These are phyloP conservation scores for Pemphredon lugubris DNA, from an alignment of 2,888 invertebrate species.

Conservation along the genomic window DNA sequence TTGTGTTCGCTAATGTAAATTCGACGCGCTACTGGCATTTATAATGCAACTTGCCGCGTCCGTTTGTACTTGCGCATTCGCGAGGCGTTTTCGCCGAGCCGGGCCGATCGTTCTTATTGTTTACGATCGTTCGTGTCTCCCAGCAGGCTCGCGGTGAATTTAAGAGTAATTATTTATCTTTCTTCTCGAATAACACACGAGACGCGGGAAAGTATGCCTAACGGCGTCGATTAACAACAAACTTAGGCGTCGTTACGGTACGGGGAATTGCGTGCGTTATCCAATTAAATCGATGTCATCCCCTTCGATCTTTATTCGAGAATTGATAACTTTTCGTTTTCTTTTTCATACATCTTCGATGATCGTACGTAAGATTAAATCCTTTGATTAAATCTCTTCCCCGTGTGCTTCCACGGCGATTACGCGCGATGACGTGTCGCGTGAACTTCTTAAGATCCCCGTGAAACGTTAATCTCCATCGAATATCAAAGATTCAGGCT, in stretches of 20 bases:
- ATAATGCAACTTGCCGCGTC: slow-evolving; percentile 35
- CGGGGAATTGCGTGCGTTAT: slow-evolving; percentile 33
- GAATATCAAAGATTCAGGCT: no score
- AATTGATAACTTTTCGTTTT: background rate
- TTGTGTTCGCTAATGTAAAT: slow-evolving; percentile 58
- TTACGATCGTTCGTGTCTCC: slow-evolving; percentile 39
- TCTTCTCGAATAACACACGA: slow-evolving; percentile 15
- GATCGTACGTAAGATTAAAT: no score
- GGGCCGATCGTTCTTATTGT: slow-evolving; percentile 49
- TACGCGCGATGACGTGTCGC: no score
- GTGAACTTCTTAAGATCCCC: no score
- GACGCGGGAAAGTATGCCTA: slow-evolving; percentile 14
- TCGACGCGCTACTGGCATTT: slow-evolving; percentile 56
- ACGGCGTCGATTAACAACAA: slow-evolving; percentile 31
- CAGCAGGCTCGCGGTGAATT: slow-evolving; percentile 17
- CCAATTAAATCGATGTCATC: slow-evolving; percentile 24
- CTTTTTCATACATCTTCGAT: background rate
- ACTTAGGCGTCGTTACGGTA: slow-evolving; percentile 46
- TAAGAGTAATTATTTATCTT: slow-evolving; percentile 1
- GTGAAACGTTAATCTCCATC: no score
- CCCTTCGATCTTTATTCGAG: slow-evolving; percentile 26
- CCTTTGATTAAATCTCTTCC: no score
- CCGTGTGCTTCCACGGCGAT: no score
- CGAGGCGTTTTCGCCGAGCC: slow-evolving; percentile 13
- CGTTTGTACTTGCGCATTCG: slow-evolving; percentile 19